Evolutionary conservation across 2,888 invertebrate genomes (phyloP).

Genomic region (Pasiphila rectangulata): DNA sequence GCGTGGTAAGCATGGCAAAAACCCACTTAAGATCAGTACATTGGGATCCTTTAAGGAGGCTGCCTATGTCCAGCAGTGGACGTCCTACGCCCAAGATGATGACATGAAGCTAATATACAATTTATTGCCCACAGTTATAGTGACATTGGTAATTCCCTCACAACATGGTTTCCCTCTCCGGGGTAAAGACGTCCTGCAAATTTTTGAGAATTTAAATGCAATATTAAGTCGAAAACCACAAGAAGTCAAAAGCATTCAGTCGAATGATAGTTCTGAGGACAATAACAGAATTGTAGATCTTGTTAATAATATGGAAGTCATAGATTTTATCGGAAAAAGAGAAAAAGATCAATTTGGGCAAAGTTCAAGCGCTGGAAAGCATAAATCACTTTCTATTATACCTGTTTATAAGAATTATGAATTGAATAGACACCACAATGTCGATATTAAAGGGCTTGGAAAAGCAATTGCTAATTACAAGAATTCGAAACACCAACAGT

Average conservation of each 20-base stretch:
- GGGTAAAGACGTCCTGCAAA: constrained; percentile 2
- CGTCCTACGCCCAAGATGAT: too few relatives aligned
- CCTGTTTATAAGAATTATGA: constrained; percentile 8
- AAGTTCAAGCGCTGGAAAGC: constrained; percentile 1
- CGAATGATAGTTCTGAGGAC: constrained; percentile 18
- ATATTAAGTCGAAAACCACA: constrained; percentile 1
- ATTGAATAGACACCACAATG: constrained; percentile 8
- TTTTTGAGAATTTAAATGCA: constrained; percentile 6
- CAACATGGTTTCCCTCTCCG: constrained; percentile 14
- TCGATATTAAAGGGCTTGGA: too few relatives aligned
- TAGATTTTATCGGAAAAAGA: constrained; percentile 34
- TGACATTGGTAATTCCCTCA: constrained; percentile 3
- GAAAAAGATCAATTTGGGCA: constrained; percentile 13
- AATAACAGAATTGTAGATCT: constrained; percentile 25
- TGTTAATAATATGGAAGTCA: constrained; percentile 33
- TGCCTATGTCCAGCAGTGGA: too few relatives aligned
- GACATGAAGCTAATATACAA: too few relatives aligned
- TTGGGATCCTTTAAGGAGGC: too few relatives aligned
- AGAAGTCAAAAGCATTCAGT: neutral
- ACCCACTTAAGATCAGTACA: too few relatives aligned
- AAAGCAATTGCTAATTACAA: constrained; percentile 1
- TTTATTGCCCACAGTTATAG: constrained; percentile 7
- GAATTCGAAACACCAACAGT: constrained; percentile 3
- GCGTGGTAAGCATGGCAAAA: too few relatives aligned
- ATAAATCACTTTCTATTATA: neutral